Base-by-base conservation (phyloP, 2,888 invertebrate species). In the Schrankia costaestrigalis region DNA sequence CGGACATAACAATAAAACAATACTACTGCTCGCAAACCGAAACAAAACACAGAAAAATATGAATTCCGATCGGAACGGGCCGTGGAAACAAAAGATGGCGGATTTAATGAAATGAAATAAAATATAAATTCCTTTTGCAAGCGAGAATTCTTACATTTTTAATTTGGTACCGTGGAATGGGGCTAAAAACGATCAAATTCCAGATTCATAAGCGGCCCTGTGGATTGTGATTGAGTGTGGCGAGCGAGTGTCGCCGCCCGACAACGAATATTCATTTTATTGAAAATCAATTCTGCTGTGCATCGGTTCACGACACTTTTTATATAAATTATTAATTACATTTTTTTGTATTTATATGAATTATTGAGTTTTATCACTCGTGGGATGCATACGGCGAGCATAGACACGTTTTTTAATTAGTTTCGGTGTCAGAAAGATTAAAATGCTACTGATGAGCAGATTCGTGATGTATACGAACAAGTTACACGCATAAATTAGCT, bases 41-140 rank as follows among this genome's bases (percentile, higher is more conserved):
- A 84, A 86, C 85, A 84, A 82, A 86, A 87, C 84, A 80, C 84
- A 87, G 86, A 85, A 87, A 87, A 87, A 87, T 87, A 87, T 87
- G 86, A 86, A 87, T 86, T 84, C 86, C 86, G 68, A 84, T 86
- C 80, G 80, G 67, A 74, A 74, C 76, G 71, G 74, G 56, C 76
- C 75, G 68, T 72, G 80, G 81, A 81, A 84, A 85, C 85, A 87
- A 85, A 87, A 85, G 85, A 87, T 87, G 82, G 84, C 71, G 85
- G 85, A 84, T 85, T 86, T 84, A 85, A 84, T 84, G 82, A 83
- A 87, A 87, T 85, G 80, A 84, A 85, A 86, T 85, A 85, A 85
- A 85, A 87, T 86, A 87, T 87, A 85, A 83, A 85, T 84, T 78
- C 83, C 80, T 79, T 79, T 76, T 72, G 77, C 75, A 76, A 83